phyloP scores from a whole-genome alignment of 2,888 invertebrate genomes.

The Drosophila meridionalis region DNA sequence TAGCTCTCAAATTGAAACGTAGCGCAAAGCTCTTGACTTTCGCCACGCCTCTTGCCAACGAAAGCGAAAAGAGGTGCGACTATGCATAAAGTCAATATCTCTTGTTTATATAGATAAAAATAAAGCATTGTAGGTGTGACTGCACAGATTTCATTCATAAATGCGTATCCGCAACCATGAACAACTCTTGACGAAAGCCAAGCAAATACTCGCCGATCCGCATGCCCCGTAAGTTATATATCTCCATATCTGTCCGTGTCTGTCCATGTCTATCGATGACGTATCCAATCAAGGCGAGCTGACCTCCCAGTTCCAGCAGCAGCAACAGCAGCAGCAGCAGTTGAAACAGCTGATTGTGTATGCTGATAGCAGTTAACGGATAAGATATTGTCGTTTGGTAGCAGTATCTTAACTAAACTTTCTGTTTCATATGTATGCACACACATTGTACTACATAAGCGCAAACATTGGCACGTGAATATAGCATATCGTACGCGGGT shows the following conservation, averaged over 20 bases:
- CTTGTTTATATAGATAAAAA: constrained; percentile 75
- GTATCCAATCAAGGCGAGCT: constrained; percentile 48
- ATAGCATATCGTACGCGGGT: constrained; percentile 47
- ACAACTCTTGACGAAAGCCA: constrained; percentile 46
- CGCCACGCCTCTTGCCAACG: constrained; percentile 30
- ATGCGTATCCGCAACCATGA: constrained; percentile 45
- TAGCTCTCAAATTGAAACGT: constrained; percentile 10
- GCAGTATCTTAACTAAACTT: constrained; percentile 80
- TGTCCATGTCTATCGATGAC: constrained; percentile 64
- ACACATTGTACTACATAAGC: constrained; percentile 38
- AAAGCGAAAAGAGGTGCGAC: constrained; percentile 65
- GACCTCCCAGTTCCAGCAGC: constrained; percentile 54
- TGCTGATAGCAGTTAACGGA: constrained; percentile 73
- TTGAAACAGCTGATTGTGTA: constrained; percentile 66
- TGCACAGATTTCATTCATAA: constrained; percentile 71
- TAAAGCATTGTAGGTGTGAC: constrained; percentile 61
- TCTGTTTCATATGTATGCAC: constrained; percentile 46
- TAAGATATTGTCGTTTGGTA: constrained; percentile 75
- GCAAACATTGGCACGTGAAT: constrained; percentile 69
- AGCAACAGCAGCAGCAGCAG: constrained; percentile 54
- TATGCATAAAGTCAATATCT: constrained; percentile 68
- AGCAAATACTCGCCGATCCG: constrained; percentile 49
- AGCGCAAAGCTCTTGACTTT: constrained; percentile 13
- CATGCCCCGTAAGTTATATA: constrained; percentile 32
- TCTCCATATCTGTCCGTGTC: constrained; percentile 35